A percentile compares a stretch with the other conserved stretches of the same genome.
Conservation (phyloP, 2,797 vertebrate species). For the Alca torda region DNA sequence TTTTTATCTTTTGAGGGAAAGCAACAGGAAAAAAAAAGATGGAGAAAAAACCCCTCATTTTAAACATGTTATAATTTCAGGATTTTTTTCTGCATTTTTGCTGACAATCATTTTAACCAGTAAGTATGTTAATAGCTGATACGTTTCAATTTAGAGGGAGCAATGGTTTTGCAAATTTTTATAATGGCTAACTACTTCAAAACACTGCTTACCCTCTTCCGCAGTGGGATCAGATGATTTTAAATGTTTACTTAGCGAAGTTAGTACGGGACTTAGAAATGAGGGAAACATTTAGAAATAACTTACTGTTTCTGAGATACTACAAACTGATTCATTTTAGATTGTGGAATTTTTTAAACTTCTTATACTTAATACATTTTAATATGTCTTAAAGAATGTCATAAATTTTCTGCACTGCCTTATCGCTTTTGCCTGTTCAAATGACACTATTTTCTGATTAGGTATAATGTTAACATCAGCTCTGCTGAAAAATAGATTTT, state of each 20-base stretch:
- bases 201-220: neutral
- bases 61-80: neutral
- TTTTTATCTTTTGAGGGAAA: neutral
- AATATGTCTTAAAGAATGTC: conserved; percentile 32
- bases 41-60: neutral
- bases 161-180: neutral
- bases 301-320: conserved; percentile 32
- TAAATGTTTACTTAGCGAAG: conserved; percentile 4
- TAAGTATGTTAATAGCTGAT: neutral
- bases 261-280: neutral
- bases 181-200: neutral
- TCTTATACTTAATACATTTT: conserved; percentile 39
- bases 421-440: conserved; percentile 18
- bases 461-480: conserved; percentile 39
- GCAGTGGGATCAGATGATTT: neutral
- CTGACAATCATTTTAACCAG: neutral
- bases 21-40: neutral
- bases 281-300: conserved; percentile 10
- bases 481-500: conserved; percentile 53
- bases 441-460: conserved; percentile 51
- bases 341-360: conserved; percentile 33
- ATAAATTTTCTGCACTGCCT: conserved; percentile 26
- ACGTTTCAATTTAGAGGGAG: neutral
- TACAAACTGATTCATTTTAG: conserved; percentile 30
- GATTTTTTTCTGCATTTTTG: neutral